phyloP scores from a whole-genome alignment of 64 coral and sea anemone species.

The Montipora sp. region DNA sequence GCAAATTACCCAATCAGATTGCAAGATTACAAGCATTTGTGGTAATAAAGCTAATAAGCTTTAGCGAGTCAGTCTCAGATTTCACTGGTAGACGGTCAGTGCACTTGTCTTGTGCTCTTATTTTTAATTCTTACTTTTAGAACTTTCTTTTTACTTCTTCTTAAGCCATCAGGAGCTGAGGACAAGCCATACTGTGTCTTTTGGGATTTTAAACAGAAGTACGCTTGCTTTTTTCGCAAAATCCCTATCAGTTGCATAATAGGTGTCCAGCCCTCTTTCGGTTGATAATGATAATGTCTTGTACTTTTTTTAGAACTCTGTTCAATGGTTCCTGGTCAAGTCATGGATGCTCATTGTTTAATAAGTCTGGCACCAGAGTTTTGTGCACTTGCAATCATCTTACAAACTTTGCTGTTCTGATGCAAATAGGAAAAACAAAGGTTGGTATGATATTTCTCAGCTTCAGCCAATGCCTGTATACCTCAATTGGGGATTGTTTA shows the following conservation, averaged over 20 bases:
- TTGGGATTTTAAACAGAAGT: conserved; percentile 60
- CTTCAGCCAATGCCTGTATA: neutral
- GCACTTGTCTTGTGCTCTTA: too few relatives aligned
- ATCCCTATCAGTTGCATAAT: too few relatives aligned
- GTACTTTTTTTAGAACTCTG: neutral
- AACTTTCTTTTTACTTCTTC: too few relatives aligned
- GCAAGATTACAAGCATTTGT: too few relatives aligned
- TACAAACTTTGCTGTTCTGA: conserved; percentile 86
- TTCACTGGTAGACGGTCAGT: too few relatives aligned
- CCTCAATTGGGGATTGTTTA: too few relatives aligned
- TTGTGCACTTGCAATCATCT: conserved; percentile 84
- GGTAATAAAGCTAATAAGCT: too few relatives aligned
- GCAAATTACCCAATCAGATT: too few relatives aligned
- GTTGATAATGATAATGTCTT: neutral
- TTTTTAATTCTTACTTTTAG: too few relatives aligned
- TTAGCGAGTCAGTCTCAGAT: too few relatives aligned
- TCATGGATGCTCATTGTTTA: conserved; percentile 56
- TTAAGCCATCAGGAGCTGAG: neutral
- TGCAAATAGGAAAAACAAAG: conserved; percentile 56
- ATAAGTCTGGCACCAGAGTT: conserved; percentile 16
- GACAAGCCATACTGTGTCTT: conserved; percentile 59
- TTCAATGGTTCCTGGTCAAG: conserved; percentile 77
- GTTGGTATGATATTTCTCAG: neutral
- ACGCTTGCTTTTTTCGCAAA: too few relatives aligned
- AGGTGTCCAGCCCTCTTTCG: too few relatives aligned